These are phyloP conservation scores for Drosophila nigrodunni DNA, from an alignment of 1,140 invertebrate species.

Conservation along the genomic window DNA sequence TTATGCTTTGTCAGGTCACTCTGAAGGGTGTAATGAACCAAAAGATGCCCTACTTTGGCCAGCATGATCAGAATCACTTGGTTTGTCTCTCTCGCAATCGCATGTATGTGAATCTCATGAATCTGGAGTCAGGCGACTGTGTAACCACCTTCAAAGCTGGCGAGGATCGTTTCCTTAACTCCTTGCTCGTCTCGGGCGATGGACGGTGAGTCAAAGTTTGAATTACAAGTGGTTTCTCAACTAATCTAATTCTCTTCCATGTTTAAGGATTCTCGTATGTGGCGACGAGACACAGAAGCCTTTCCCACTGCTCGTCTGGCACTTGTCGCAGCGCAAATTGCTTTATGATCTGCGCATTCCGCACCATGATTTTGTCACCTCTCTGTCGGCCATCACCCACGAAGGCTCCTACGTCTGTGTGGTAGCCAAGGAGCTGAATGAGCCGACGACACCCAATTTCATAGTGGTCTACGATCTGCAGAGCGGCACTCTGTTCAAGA, in stretches of 20 bases:
- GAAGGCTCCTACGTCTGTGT: conserved; percentile 91
- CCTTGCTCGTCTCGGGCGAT: conserved; percentile 93
- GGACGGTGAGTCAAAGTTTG: conserved; percentile 87
- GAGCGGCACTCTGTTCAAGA: conserved; percentile 95
- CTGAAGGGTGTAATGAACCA: conserved; percentile 96
- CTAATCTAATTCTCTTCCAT: not conserved
- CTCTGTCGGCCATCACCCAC: conserved; percentile 92
- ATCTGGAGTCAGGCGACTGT: conserved; percentile 91
- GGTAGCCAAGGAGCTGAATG: conserved; percentile 91
- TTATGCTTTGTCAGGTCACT: conserved; percentile 79
- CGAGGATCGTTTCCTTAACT: conserved; percentile 95
- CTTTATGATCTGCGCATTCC: conserved; percentile 94
- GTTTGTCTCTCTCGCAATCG: conserved; percentile 93
- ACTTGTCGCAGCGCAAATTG: conserved; percentile 92
- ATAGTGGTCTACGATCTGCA: conserved; percentile 96
- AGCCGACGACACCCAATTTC: conserved; percentile 91
- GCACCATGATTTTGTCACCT: conserved; percentile 94
- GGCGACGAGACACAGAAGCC: conserved; percentile 96
- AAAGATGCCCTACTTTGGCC: conserved; percentile 95
- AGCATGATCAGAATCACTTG: conserved; percentile 91
- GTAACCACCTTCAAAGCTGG: conserved; percentile 95
- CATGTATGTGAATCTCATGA: conserved; percentile 96
- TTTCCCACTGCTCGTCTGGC: conserved; percentile 95
- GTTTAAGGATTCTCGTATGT: conserved; percentile 91
- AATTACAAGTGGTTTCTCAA: not conserved